Evolutionary conservation across 1,140 invertebrate species (phyloP).

Genomic region (Magallana gigas): DNA sequence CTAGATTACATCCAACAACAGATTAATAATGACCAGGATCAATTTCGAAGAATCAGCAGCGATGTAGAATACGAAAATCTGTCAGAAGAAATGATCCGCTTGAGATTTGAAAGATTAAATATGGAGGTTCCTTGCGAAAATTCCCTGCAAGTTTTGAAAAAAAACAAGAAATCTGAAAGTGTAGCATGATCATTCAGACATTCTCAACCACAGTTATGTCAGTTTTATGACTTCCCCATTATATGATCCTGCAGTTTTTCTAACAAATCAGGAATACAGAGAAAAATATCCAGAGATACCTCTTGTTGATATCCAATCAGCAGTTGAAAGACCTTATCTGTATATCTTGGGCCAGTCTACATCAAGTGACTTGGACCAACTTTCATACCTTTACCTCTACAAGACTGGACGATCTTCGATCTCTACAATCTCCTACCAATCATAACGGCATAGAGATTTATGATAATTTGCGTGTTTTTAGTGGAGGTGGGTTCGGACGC

Average conservation of each 20-base stretch:
- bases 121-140: too few relatives aligned
- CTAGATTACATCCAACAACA: neutral
- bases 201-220: neutral
- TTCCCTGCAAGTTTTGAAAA: too few relatives aligned
- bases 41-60: neutral
- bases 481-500: neutral
- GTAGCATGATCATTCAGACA: neutral
- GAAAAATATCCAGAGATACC: neutral
- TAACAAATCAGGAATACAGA: neutral
- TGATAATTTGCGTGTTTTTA: neutral
- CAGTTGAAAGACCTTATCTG: neutral
- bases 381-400: too few relatives aligned
- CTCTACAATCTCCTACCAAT: neutral
- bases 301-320: neutral
- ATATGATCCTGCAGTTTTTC: neutral
- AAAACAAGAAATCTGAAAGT: neutral
- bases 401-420: neutral
- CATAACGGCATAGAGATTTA: neutral
- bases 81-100: too few relatives aligned
- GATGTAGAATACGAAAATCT: neutral
- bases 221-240: neutral
- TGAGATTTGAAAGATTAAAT: too few relatives aligned
- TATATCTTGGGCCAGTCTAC: too few relatives aligned
- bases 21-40: neutral
- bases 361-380: too few relatives aligned